Conservation (phyloP, 1,140 invertebrate genomes). For the Eufriesea mexicana region DNA sequence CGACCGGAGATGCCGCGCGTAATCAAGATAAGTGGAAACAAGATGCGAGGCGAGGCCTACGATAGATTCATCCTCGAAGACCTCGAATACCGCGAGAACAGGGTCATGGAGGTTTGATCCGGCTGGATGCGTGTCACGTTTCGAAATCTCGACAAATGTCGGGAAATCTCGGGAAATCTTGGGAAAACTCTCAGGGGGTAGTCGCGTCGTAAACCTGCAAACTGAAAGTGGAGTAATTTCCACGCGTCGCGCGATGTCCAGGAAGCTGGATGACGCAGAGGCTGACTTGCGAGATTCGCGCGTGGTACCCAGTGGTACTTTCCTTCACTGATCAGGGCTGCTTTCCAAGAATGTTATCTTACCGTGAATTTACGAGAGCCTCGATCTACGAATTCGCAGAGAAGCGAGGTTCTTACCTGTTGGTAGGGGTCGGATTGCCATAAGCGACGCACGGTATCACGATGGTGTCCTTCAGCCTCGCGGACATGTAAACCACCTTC, state of each 20-base stretch:
- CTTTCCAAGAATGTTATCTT: too few relatives aligned
- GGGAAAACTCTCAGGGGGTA: background rate
- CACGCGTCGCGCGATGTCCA: too few relatives aligned
- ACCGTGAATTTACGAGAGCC: background rate
- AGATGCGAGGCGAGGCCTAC: background rate
- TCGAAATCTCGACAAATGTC: background rate
- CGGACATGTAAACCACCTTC: constrained; percentile 80
- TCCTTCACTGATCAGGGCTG: too few relatives aligned
- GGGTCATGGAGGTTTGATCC: background rate
- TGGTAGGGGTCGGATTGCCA: constrained; percentile 84
- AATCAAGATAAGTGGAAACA: constrained; percentile 10
- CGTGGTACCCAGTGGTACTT: too few relatives aligned
- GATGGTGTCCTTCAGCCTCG: constrained; percentile 83
- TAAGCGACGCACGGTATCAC: constrained; percentile 87
- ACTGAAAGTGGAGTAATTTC: background rate
- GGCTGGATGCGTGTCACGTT: background rate
- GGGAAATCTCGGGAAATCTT: background rate
- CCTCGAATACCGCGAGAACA: background rate
- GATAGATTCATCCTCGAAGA: background rate
- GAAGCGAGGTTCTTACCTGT: constrained; percentile 80
- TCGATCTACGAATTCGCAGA: background rate
- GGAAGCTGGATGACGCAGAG: too few relatives aligned
- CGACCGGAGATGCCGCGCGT: background rate
- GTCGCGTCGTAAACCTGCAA: background rate
- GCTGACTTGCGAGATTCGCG: too few relatives aligned